Percentiles rank a stretch among this genome's conserved stretches.
Conservation (phyloP, 1,140 invertebrate species). For the Bombus picipes region DNA sequence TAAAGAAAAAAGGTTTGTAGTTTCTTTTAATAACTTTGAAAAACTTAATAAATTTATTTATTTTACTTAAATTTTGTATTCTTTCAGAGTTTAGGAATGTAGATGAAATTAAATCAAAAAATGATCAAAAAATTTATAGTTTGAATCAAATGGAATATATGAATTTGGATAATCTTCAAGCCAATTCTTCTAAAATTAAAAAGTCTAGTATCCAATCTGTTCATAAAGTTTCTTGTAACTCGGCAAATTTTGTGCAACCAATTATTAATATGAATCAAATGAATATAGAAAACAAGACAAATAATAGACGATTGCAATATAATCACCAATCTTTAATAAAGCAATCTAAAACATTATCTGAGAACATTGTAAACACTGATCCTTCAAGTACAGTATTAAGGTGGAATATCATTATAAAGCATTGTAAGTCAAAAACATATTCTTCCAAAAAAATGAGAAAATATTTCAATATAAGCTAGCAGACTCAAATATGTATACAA, state of each 20-base stretch:
- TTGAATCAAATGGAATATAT: background rate
- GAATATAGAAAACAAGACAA: background rate
- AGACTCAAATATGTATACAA: background rate
- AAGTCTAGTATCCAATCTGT: background rate
- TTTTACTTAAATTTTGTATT: background rate
- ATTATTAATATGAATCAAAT: background rate
- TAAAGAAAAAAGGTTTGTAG: background rate
- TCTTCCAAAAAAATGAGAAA: background rate
- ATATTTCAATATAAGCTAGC: background rate
- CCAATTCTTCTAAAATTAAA: background rate
- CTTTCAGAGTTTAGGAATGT: background rate
- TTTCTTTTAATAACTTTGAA: background rate
- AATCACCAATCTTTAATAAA: background rate
- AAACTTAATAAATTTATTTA: background rate
- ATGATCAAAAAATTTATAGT: background rate
- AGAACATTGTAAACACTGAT: background rate
- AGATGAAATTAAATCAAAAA: background rate
- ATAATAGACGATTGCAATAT: background rate
- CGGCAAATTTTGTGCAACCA: background rate
- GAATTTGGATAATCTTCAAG: background rate
- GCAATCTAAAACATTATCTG: background rate
- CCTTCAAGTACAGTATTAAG: background rate
- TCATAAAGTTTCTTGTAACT: background rate
- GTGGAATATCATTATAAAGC: conserved; percentile 34
- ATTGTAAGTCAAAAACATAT: background rate